Percentiles rank a stretch among this genome's conserved stretches.
These are phyloP conservation scores for Thyatira batis DNA, from an alignment of 2,888 invertebrate species.

Conservation along the genomic window DNA sequence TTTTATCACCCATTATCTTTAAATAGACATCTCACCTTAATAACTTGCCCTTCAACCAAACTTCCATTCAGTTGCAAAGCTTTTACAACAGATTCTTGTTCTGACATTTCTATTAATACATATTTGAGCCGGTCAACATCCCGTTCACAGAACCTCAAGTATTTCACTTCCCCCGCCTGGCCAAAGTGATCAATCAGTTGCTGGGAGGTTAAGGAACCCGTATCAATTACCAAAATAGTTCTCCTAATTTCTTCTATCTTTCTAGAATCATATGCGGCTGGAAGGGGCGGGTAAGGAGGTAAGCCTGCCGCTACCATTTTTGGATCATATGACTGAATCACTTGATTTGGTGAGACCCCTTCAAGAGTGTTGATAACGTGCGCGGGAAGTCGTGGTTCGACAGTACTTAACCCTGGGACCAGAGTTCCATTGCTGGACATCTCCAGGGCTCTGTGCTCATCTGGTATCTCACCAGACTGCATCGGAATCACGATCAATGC, in stretches of 20 bases:
- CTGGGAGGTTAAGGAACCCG: conserved; percentile 88
- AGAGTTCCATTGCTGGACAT: conserved; percentile 95
- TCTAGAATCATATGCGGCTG: conserved; percentile 92
- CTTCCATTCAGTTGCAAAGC: conserved; percentile 93
- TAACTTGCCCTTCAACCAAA: conserved; percentile 87
- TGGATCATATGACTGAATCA: conserved; percentile 95
- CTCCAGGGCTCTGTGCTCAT: conserved; percentile 96
- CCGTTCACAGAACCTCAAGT: conserved; percentile 94
- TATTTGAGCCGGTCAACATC: conserved; percentile 89
- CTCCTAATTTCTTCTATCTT: conserved; percentile 98
- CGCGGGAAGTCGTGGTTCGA: conserved; percentile 93
- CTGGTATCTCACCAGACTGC: conserved; percentile 94
- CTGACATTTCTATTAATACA: conserved; percentile 96
- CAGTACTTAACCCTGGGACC: conserved; percentile 91
- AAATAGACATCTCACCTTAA: conserved; percentile 62
- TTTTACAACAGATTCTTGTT: conserved; percentile 93
- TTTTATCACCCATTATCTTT: no score
- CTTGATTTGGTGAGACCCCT: conserved; percentile 90
- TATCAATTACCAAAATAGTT: conserved; percentile 93
- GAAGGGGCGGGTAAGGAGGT: conserved; percentile 95
- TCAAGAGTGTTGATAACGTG: conserved; percentile 94
- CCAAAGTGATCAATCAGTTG: conserved; percentile 95
- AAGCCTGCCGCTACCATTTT: conserved; percentile 90
- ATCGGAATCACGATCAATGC: conserved; percentile 97
- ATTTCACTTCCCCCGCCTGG: conserved; percentile 96